These are phyloP conservation scores for Cranoglanis bouderius DNA, from an alignment of 2,113 vertebrate species.

Conservation along the genomic window DNA sequence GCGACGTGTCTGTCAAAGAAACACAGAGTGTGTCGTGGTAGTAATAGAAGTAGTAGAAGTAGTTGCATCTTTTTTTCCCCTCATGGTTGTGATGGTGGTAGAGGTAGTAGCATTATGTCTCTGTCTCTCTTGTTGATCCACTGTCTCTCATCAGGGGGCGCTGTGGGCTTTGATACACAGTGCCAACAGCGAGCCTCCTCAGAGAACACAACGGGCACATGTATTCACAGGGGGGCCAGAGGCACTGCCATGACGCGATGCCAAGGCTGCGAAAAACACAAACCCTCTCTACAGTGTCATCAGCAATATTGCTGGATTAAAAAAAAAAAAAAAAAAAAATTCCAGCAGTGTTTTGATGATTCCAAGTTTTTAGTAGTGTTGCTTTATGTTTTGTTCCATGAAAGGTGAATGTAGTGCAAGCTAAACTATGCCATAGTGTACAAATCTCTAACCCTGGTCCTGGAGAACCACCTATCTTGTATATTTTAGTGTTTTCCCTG, in stretches of 20 bases:
- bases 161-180: conserved; percentile 61
- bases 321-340: not conserved
- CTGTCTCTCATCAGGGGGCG: conserved; percentile 69
- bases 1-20: conserved; percentile 69
- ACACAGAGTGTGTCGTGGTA: conserved; percentile 52
- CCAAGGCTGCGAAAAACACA: conserved; percentile 53
- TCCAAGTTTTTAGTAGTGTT: not conserved
- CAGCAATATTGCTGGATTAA: conserved; percentile 36
- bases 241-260: conserved; percentile 69
- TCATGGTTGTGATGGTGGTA: conserved; percentile 59
- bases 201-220: conserved; percentile 62
- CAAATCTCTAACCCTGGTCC: not conserved
- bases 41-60: conserved; percentile 53
- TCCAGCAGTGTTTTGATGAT: conserved; percentile 41
- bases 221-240: conserved; percentile 59
- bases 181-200: conserved; percentile 62
- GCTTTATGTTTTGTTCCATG: conserved; percentile 16
- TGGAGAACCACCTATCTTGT: not conserved
- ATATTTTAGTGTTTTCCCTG: not conserved
- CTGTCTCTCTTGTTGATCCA: conserved; percentile 67
- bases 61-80: conserved; percentile 41
- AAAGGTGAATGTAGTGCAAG: not conserved
- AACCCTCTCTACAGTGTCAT: conserved; percentile 35
- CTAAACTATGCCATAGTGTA: conserved; percentile 19
- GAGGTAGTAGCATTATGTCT: conserved; percentile 60